A percentile compares a stretch with the other conserved stretches of the same genome.
These are phyloP conservation scores for Elgaria multicarinata DNA, from an alignment of 2,113 vertebrate genomes.

Conservation along the genomic window DNA sequence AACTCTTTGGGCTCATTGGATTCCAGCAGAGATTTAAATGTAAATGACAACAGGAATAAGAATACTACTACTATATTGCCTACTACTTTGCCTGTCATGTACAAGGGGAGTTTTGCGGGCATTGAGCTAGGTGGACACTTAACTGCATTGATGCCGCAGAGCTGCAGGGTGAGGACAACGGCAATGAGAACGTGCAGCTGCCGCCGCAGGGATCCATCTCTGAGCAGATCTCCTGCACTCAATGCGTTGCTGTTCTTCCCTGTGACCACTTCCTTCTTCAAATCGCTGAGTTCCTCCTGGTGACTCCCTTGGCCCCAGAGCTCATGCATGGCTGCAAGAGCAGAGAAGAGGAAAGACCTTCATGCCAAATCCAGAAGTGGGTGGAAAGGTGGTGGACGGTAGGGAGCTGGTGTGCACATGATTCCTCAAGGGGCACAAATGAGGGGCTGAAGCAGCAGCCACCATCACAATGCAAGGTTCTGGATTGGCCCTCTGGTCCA, in stretches of 20 bases:
- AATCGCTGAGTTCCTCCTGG: constrained; percentile 67
- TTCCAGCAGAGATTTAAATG: too few species aligned
- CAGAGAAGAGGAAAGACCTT: neutral
- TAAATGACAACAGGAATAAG: too few species aligned
- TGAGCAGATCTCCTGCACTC: constrained; percentile 66
- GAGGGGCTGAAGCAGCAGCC: neutral
- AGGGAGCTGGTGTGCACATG: neutral
- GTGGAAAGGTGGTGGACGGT: too few species aligned
- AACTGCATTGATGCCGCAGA: constrained; percentile 74
- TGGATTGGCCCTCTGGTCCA: neutral
- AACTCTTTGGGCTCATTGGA: too few species aligned
- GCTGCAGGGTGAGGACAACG: constrained; percentile 64
- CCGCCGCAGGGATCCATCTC: constrained; percentile 66
- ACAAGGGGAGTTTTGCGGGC: neutral
- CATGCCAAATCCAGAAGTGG: neutral
- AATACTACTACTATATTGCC: too few species aligned
- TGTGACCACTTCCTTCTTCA: constrained; percentile 62
- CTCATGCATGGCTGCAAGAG: constrained; percentile 67
- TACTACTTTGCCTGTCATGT: too few species aligned
- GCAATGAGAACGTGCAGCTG: constrained; percentile 68
- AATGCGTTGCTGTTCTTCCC: constrained; percentile 58
- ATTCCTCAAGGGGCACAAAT: neutral
- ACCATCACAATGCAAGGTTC: neutral
- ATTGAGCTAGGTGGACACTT: neutral
- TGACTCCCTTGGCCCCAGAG: constrained; percentile 73